Conservation (phyloP, 2,888 invertebrate species). For the Ennomos quercinarius region DNA sequence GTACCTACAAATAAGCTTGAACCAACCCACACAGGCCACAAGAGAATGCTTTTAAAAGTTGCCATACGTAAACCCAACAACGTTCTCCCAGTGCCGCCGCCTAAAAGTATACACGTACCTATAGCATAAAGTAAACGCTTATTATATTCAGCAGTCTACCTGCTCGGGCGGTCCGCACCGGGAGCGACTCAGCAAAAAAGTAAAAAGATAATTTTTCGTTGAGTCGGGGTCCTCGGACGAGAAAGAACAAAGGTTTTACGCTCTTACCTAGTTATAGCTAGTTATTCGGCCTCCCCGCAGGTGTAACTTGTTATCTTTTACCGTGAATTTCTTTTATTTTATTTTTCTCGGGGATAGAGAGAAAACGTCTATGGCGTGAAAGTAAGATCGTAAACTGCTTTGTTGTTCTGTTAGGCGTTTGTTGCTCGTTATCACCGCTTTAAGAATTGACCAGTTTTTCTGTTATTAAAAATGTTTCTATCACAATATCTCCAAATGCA, state of each 20-base stretch:
- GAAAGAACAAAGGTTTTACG: conserved; percentile 79
- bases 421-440: conserved; percentile 44
- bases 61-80: conserved; percentile 39
- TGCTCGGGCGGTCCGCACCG: conserved; percentile 68
- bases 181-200: conserved; percentile 76
- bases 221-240: conserved; percentile 65
- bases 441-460: conserved; percentile 30
- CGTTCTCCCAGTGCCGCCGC: conserved; percentile 42
- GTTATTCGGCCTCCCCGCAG: conserved; percentile 74
- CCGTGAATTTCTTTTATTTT: conserved; percentile 68
- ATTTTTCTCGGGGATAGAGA: conserved; percentile 57
- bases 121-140: conserved; percentile 56
- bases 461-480: conserved; percentile 11
- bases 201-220: conserved; percentile 81
- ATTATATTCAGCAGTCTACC: conserved; percentile 76
- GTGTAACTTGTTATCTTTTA: conserved; percentile 79
- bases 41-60: conserved; percentile 46
- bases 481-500: not conserved
- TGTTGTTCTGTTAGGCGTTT: conserved; percentile 44
- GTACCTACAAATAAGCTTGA: conserved; percentile 29
- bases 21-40: conserved; percentile 38
- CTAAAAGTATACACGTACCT: conserved; percentile 47
- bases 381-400: conserved; percentile 53
- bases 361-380: conserved; percentile 61
- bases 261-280: conserved; percentile 77